Evolutionary conservation across 2,888 invertebrate genomes (phyloP).

Genomic region (Marasmarcha lunaedactyla): DNA sequence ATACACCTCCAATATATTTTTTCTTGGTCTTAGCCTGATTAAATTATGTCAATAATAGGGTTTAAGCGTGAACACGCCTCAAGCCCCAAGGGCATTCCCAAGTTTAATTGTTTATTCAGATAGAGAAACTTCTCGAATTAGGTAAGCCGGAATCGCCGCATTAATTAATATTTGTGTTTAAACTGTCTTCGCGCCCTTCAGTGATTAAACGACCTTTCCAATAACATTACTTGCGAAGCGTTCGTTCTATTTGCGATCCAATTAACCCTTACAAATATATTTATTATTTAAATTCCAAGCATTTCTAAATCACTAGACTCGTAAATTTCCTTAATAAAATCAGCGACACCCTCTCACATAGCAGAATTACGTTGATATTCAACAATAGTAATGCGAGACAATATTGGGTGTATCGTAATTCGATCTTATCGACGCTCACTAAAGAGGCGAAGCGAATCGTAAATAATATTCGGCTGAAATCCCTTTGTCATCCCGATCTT

Average conservation of each 20-base stretch:
- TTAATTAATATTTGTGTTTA: conserved; percentile 67
- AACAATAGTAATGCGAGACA: conserved; percentile 57
- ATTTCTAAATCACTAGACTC: no score
- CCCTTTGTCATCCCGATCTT: conserved; percentile 30
- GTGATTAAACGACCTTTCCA: conserved; percentile 60
- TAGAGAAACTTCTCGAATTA: conserved; percentile 58
- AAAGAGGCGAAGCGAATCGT: conserved; percentile 58
- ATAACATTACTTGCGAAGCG: conserved; percentile 51
- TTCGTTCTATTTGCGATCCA: conserved; percentile 44
- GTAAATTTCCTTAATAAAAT: no score
- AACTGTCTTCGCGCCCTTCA: conserved; percentile 58
- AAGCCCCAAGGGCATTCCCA: conserved; percentile 32
- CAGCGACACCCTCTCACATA: neutral
- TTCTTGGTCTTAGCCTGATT: no score
- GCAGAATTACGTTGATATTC: conserved; percentile 9
- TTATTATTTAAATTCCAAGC: no score
- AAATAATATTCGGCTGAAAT: conserved; percentile 56
- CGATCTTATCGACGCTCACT: conserved; percentile 47
- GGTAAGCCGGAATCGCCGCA: conserved; percentile 56
- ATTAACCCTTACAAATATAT: conserved; percentile 23
- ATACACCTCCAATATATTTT: no score
- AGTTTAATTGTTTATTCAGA: conserved; percentile 63
- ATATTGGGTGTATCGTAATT: conserved; percentile 56
- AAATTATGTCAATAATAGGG: no score
- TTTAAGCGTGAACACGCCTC: no score